Evolutionary conservation across 2,113 vertebrate species (phyloP).

Genomic region (Sinocyclocheilus anshuiensis): DNA sequence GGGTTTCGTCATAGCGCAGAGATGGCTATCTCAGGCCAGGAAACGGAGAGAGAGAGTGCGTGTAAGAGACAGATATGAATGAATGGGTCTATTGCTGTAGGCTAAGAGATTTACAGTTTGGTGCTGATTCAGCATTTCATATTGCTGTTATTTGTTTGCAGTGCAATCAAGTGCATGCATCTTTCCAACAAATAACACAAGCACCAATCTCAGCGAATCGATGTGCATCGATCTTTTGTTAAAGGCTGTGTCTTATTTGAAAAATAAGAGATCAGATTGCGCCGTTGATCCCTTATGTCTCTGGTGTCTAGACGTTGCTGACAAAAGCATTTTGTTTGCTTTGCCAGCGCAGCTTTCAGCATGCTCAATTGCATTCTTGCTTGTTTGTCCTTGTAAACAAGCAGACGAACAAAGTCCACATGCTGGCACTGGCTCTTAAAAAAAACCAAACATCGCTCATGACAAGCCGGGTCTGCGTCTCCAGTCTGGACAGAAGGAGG

Average conservation of each 20-base stretch:
- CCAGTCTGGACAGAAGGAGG: constrained; percentile 27
- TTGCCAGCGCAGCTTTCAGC: background rate
- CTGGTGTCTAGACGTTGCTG: constrained; percentile 22
- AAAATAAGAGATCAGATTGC: constrained; percentile 24
- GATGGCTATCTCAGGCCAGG: constrained; percentile 44
- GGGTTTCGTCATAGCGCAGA: constrained; percentile 55
- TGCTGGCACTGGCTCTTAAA: constrained; percentile 21
- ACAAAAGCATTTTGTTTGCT: background rate
- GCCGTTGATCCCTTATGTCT: background rate
- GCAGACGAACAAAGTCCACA: constrained; percentile 27
- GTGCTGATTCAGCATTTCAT: constrained; percentile 15
- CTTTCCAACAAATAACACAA: background rate
- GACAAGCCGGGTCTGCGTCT: background rate
- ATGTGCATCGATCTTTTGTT: constrained; percentile 8
- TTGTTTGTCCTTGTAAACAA: constrained; percentile 47
- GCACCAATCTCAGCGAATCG: background rate
- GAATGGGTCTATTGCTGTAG: constrained; percentile 9
- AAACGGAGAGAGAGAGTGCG: constrained; percentile 3
- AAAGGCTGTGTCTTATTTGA: background rate
- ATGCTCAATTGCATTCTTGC: constrained; percentile 23
- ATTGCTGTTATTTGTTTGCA: background rate
- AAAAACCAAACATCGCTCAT: background rate
- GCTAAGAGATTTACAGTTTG: constrained; percentile 21
- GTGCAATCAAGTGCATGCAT: background rate
- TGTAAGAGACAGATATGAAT: background rate